phyloP scores from a whole-genome alignment of 2,113 vertebrate species.

The Hemibagrus wyckioides region DNA sequence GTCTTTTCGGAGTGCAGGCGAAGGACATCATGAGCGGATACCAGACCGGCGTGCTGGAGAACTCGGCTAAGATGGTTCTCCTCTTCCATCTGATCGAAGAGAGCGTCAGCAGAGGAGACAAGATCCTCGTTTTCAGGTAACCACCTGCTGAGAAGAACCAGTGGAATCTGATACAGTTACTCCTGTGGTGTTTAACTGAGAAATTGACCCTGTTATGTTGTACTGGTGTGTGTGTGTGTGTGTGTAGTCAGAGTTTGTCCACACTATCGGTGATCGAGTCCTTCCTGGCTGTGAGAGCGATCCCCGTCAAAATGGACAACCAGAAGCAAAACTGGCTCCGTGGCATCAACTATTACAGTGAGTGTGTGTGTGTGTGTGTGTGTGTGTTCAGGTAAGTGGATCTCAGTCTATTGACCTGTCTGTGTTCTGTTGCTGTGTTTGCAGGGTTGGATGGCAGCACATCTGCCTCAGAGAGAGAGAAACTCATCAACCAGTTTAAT shows the following conservation, averaged over 20 bases:
- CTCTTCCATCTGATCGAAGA: constrained; percentile 97
- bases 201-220: neutral
- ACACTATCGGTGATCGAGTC: constrained; percentile 96
- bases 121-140: constrained; percentile 97
- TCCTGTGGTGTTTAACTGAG: too few relatives aligned
- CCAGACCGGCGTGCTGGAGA: constrained; percentile 87
- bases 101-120: constrained; percentile 88
- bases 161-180: neutral
- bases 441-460: constrained; percentile 95
- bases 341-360: constrained; percentile 94
- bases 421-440: neutral
- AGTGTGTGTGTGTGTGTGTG: constrained; percentile 66
- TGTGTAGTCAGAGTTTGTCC: constrained; percentile 91
- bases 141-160: constrained; percentile 19
- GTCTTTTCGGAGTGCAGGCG: constrained; percentile 73
- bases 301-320: constrained; percentile 75
- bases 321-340: constrained; percentile 86
- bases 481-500: constrained; percentile 98
- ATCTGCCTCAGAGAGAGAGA: constrained; percentile 91
- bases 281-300: constrained; percentile 86
- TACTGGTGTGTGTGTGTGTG: constrained; percentile 18
- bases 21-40: constrained; percentile 93
- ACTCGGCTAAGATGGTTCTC: constrained; percentile 96
- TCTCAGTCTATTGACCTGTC: neutral
- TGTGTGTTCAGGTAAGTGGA: neutral